Evolutionary conservation across 1,140 invertebrate genomes (phyloP).

Genomic region (Gerris buenoi): DNA sequence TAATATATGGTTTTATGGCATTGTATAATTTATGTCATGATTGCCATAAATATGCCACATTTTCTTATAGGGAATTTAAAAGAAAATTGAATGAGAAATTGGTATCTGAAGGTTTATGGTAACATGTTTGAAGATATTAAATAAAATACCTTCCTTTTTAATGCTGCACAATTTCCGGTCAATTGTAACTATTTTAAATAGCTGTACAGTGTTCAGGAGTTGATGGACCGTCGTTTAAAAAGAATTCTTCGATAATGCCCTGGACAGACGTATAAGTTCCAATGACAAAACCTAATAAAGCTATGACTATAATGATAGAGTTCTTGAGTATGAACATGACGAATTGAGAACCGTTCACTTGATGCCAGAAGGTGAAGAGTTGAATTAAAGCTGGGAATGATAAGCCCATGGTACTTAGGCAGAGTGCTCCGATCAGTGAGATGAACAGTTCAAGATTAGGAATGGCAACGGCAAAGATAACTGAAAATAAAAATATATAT

Average conservation of each 20-base stretch:
- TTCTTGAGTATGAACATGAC: conserved; percentile 42
- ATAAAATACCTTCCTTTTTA: too few relatives aligned
- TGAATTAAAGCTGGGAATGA: conserved; percentile 73
- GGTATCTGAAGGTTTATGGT: too few relatives aligned
- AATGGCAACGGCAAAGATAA: conserved; percentile 57
- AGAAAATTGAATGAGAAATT: too few relatives aligned
- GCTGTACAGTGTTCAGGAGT: too few relatives aligned
- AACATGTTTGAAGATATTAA: too few relatives aligned
- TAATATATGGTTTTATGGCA: too few relatives aligned
- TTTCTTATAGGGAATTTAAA: too few relatives aligned
- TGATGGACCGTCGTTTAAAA: too few relatives aligned
- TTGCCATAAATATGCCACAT: too few relatives aligned
- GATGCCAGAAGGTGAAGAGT: conserved; percentile 44
- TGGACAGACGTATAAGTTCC: conserved; percentile 51
- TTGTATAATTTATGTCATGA: too few relatives aligned
- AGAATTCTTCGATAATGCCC: conserved; percentile 36
- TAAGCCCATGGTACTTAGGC: conserved; percentile 59
- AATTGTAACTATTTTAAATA: too few relatives aligned
- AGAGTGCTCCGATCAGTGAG: conserved; percentile 71
- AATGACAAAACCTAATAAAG: conserved; percentile 47
- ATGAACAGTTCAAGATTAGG: conserved; percentile 73
- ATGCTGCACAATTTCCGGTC: too few relatives aligned
- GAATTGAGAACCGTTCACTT: conserved; percentile 32
- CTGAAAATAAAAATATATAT: conserved; percentile 34
- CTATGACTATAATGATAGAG: conserved; percentile 36